These are phyloP conservation scores for Piscicola geometra DNA, from an alignment of 2,888 invertebrate species.

Conservation along the genomic window DNA sequence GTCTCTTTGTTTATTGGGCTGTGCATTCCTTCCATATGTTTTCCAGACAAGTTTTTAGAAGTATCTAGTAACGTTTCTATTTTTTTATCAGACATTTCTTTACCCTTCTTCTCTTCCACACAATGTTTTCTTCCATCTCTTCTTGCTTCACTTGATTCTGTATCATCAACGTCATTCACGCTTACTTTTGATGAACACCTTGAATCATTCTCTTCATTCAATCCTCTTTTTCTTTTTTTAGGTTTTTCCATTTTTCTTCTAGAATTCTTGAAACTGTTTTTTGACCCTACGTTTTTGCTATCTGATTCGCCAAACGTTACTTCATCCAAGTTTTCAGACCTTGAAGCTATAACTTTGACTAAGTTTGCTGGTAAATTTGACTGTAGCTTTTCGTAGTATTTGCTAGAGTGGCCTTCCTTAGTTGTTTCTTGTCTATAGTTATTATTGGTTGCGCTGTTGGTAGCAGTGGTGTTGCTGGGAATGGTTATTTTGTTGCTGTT, in stretches of 20 bases:
- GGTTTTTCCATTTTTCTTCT: conserved; percentile 54
- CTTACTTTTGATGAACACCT: not conserved
- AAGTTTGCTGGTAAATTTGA: not conserved
- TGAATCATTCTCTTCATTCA: conserved; percentile 11
- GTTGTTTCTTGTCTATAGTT: too few species aligned
- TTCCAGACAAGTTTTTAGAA: too few species aligned
- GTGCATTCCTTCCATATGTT: too few species aligned
- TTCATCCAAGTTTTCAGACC: not conserved
- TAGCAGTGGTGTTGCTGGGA: too few species aligned
- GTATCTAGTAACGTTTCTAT: not conserved
- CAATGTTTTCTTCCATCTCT: too few species aligned
- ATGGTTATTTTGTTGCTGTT: too few species aligned
- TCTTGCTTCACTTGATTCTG: too few species aligned
- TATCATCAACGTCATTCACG: not conserved
- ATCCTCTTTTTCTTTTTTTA: conserved; percentile 48
- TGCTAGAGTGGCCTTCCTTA: conserved; percentile 14
- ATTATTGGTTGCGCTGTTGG: too few species aligned
- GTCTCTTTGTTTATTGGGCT: too few species aligned
- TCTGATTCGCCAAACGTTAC: not conserved
- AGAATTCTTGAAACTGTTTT: conserved; percentile 47
- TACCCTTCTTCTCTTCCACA: too few species aligned
- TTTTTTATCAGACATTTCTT: conserved; percentile 19
- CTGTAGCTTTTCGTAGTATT: not conserved
- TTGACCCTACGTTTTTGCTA: conserved; percentile 7
- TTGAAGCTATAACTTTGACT: not conserved